Evolutionary conservation across 1,140 invertebrate species (phyloP).

Genomic region (Macrobrachium nipponense): DNA sequence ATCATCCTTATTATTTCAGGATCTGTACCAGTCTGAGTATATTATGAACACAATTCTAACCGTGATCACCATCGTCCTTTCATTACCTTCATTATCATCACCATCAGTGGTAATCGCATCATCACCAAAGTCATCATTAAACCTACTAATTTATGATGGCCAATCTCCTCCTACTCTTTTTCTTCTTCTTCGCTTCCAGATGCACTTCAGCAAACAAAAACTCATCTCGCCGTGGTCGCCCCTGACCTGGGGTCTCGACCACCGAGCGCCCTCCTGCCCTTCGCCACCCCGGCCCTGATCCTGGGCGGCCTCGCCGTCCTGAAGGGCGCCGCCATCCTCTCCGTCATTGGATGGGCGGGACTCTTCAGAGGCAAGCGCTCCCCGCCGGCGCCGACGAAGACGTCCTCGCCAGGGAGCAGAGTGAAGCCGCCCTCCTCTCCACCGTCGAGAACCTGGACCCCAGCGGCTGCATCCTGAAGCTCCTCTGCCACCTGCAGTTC

Average conservation of each 20-base stretch:
- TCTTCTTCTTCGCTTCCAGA: background rate
- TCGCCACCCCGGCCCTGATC: no score
- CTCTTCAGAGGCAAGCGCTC: slow-evolving; percentile 1
- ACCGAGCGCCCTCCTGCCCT: background rate
- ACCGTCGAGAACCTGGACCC: slow-evolving; percentile 23
- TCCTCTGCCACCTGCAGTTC: slow-evolving; percentile 37
- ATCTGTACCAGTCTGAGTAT: no score
- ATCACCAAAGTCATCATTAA: no score
- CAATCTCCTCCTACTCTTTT: no score
- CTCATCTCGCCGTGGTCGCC: slow-evolving; percentile 22
- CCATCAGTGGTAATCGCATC: no score
- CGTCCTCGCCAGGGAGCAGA: background rate
- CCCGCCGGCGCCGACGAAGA: no score
- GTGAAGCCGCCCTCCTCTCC: slow-evolving; percentile 4
- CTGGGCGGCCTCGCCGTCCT: background rate
- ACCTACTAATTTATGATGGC: no score
- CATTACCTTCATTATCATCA: no score
- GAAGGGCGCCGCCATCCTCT: background rate
- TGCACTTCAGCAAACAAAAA: slow-evolving; percentile 7
- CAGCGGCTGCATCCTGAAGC: slow-evolving; percentile 41
- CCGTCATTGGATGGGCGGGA: slow-evolving; percentile 2
- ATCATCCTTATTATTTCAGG: no score
- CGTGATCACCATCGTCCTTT: no score
- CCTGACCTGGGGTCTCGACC: background rate
- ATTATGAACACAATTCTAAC: no score